phyloP scores from a whole-genome alignment of 2,797 vertebrate genomes.

The Amniataba percoides region DNA sequence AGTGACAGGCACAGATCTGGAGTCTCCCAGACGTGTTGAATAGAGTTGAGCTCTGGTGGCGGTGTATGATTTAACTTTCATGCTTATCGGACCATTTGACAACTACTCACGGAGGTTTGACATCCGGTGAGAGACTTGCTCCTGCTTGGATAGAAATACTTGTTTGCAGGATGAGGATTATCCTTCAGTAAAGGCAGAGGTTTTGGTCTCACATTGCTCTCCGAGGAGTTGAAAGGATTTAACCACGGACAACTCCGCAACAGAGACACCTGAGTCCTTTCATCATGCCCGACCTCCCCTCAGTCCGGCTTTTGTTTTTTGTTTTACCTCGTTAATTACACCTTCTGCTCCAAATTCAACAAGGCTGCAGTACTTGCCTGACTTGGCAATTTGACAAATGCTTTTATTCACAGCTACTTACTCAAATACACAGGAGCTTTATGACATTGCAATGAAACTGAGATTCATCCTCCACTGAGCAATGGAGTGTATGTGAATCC shows the following conservation, averaged over 20 bases:
- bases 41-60: conserved; percentile 43
- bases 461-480: conserved; percentile 20
- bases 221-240: conserved; percentile 45
- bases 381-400: conserved; percentile 7
- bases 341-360: conserved; percentile 15
- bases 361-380: neutral
- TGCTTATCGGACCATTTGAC: conserved; percentile 66
- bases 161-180: conserved; percentile 40
- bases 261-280: conserved; percentile 46
- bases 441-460: conserved; percentile 43
- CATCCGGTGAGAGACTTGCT: conserved; percentile 43
- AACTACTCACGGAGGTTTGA: conserved; percentile 26
- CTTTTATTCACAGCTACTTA: conserved; percentile 41
- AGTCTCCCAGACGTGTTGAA: conserved; percentile 36
- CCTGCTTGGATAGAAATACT: conserved; percentile 33
- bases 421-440: conserved; percentile 9
- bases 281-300: conserved; percentile 9
- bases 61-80: conserved; percentile 55
- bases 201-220: conserved; percentile 43
- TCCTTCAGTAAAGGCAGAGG: conserved; percentile 19
- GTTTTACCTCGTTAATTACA: conserved; percentile 27
- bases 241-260: conserved; percentile 54
- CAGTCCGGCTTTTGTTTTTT: conserved; percentile 22
- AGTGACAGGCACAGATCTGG: conserved; percentile 25
- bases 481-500: neutral